Evolutionary conservation across 2,888 invertebrate genomes (phyloP).

Genomic region (Synanthedon vespiformis): DNA sequence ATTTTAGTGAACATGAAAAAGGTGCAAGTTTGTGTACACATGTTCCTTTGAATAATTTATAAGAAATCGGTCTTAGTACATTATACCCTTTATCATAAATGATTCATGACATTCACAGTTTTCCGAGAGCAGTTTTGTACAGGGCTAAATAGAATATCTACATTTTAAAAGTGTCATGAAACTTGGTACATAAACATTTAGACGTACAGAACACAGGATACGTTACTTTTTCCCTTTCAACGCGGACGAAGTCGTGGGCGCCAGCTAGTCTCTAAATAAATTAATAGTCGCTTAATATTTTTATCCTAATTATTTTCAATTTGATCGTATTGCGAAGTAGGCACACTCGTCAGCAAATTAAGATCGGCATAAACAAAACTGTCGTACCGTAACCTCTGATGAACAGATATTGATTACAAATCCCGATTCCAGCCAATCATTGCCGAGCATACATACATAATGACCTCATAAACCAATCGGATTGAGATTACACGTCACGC

Average conservation of each 20-base stretch:
- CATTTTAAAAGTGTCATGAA: too few species aligned
- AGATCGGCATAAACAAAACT: not conserved
- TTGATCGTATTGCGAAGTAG: not conserved
- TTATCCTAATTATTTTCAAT: not conserved
- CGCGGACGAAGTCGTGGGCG: too few species aligned
- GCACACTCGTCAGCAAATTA: not conserved
- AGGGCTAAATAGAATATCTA: not conserved
- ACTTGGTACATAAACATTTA: too few species aligned
- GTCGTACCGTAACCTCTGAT: not conserved
- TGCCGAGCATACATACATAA: not conserved
- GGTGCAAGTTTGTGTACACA: slow-evolving; percentile 3
- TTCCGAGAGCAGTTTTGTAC: not conserved
- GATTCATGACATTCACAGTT: slow-evolving; percentile 24
- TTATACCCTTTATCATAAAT: slow-evolving; percentile 26
- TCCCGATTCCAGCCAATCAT: not conserved
- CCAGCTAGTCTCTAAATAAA: too few species aligned
- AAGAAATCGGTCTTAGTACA: slow-evolving; percentile 21
- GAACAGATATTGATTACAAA: not conserved
- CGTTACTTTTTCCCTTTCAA: too few species aligned
- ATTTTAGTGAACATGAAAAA: not conserved
- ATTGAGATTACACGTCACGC: not conserved
- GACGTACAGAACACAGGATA: too few species aligned
- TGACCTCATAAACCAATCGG: not conserved
- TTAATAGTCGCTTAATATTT: too few species aligned
- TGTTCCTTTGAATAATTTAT: slow-evolving; percentile 28